phyloP scores from a whole-genome alignment of 2,797 vertebrate species.

The Phoxinus dragarum region DNA sequence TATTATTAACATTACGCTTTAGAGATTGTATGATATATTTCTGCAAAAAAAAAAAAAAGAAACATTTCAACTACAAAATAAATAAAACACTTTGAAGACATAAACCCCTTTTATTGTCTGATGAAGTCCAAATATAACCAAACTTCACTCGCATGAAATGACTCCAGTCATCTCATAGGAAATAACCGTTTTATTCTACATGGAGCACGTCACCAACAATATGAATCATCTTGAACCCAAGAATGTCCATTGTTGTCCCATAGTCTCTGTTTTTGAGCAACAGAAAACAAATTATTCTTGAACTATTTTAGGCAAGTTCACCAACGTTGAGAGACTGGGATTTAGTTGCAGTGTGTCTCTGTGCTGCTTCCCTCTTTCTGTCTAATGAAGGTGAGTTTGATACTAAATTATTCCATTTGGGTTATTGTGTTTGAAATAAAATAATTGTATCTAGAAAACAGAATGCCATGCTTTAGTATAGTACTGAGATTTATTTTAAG shows the following conservation, averaged over 20 bases:
- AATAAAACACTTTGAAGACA: not conserved
- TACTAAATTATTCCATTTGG: not conserved
- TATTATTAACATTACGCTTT: not conserved
- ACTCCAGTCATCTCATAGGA: not conserved
- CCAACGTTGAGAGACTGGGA: not conserved
- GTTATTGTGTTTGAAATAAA: not conserved
- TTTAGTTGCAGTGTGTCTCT: not conserved
- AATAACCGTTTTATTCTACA: not conserved
- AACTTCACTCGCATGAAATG: not conserved
- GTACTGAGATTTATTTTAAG: not conserved
- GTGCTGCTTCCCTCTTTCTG: not conserved
- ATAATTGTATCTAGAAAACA: not conserved
- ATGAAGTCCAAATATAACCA: not conserved
- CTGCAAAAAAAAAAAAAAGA: not conserved
- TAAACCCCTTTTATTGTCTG: not conserved
- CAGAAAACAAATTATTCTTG: not conserved
- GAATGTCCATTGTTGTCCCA: not conserved
- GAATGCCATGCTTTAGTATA: not conserved
- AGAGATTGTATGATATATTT: not conserved
- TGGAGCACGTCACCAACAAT: not conserved
- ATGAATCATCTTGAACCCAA: not conserved
- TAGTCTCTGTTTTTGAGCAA: not conserved
- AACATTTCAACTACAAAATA: not conserved
- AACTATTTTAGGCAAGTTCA: not conserved
- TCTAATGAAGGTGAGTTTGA: constrained; percentile 10